These are phyloP conservation scores for Idaea aversata DNA, from an alignment of 2,888 invertebrate genomes.

Conservation along the genomic window DNA sequence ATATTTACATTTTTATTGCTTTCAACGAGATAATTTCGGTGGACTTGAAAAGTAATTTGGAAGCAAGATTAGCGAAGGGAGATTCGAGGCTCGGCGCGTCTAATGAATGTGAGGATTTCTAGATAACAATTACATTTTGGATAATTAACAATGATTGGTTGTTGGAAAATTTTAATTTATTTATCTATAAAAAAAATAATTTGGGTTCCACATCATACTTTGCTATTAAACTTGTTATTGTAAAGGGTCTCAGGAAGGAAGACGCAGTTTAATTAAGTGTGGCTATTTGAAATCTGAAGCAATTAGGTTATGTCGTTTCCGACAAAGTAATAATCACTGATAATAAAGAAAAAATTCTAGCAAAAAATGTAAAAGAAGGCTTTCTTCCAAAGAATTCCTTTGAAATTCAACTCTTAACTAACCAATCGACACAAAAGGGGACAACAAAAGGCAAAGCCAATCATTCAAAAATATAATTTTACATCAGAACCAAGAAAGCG, in stretches of 20 bases:
- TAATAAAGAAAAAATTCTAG: no score
- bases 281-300: no score
- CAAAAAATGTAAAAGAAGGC: no score
- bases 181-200: not conserved
- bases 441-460: not conserved
- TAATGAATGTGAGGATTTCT: not conserved
- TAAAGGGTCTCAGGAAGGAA: no score
- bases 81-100: not conserved
- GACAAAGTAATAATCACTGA: no score
- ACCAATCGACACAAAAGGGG: not conserved
- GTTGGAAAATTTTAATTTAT: not conserved
- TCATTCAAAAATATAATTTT: constrained; percentile 1
- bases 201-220: no score
- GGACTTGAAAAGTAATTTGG: constrained; percentile 1
- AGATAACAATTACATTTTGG: not conserved
- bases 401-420: not conserved
- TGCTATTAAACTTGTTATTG: no score
- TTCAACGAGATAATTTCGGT: constrained; percentile 1
- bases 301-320: no score
- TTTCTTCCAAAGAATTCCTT: not conserved
- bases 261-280: no score
- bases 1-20: constrained; percentile 1
- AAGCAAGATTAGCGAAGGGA: not conserved
- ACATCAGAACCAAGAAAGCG: not conserved
- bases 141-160: not conserved